A percentile compares a stretch with the other conserved stretches of the same genome.
Conservation (phyloP, 2,113 vertebrate species). For the Muntiacus muntjak region DNA sequence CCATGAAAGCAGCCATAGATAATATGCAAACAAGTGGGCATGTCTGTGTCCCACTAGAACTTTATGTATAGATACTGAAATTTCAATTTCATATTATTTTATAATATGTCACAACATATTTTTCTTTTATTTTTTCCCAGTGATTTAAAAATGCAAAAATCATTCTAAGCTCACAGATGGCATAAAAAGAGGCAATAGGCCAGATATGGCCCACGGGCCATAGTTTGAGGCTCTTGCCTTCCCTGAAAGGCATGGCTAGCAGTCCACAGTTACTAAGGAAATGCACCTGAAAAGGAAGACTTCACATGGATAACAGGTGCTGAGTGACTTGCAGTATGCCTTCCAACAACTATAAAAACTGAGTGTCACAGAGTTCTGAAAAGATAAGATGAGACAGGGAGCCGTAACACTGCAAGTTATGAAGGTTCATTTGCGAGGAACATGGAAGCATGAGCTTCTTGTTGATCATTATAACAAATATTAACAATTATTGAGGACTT, state of each 20-base stretch:
- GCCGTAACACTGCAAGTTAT: background rate
- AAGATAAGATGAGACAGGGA: background rate
- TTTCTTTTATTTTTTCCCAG: background rate
- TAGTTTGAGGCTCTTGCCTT: background rate
- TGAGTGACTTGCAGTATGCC: background rate
- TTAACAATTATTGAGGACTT: background rate
- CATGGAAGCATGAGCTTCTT: background rate
- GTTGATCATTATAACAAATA: background rate
- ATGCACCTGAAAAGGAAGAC: background rate
- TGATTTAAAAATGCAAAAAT: background rate
- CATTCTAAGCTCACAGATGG: background rate
- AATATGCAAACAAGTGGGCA: background rate
- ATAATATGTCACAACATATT: background rate
- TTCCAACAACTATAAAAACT: background rate
- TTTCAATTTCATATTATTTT: background rate
- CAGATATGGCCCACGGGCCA: background rate
- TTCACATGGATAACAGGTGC: background rate
- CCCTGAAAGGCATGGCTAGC: background rate
- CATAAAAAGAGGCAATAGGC: background rate
- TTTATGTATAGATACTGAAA: background rate
- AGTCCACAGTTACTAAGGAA: background rate
- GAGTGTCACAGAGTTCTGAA: background rate
- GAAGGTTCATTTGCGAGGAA: background rate
- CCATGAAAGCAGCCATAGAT: background rate
- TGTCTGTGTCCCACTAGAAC: background rate